Evolutionary conservation across 1,140 invertebrate species (phyloP).

Genomic region (Listronotus bonariensis): DNA sequence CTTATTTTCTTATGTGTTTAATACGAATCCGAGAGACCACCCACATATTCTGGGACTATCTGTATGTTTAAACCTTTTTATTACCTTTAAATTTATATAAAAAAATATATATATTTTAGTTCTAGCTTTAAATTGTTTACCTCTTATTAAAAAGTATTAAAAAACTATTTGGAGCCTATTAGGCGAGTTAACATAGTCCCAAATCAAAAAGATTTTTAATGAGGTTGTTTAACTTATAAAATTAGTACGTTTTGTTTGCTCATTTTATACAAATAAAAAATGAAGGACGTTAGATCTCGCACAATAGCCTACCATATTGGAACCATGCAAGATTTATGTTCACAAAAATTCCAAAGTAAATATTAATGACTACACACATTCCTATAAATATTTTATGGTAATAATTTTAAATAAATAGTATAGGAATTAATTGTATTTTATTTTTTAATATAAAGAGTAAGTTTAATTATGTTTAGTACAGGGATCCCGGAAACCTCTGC

Average conservation of each 20-base stretch:
- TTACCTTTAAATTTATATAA: too few species aligned
- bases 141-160: too few species aligned
- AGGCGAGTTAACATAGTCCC: constrained; percentile 1
- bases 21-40: too few species aligned
- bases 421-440: not conserved
- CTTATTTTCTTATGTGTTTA: too few species aligned
- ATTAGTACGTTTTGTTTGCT: constrained; percentile 10
- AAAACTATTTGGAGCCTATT: not conserved
- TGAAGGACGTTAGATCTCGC: constrained; percentile 24
- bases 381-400: constrained; percentile 1
- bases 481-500: too few species aligned
- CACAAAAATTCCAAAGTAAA: constrained; percentile 3
- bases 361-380: constrained; percentile 10
- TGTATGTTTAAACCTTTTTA: too few species aligned
- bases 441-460: too few species aligned
- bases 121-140: too few species aligned
- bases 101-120: too few species aligned
- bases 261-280: constrained; percentile 28
- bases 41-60: too few species aligned
- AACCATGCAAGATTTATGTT: constrained; percentile 5
- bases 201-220: constrained; percentile 4
- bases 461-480: too few species aligned
- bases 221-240: constrained; percentile 24
- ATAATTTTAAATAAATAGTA: not conserved
- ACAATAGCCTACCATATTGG: not conserved